Conservation (phyloP, 1,140 invertebrate species). For the Drosophila nasuta region DNA sequence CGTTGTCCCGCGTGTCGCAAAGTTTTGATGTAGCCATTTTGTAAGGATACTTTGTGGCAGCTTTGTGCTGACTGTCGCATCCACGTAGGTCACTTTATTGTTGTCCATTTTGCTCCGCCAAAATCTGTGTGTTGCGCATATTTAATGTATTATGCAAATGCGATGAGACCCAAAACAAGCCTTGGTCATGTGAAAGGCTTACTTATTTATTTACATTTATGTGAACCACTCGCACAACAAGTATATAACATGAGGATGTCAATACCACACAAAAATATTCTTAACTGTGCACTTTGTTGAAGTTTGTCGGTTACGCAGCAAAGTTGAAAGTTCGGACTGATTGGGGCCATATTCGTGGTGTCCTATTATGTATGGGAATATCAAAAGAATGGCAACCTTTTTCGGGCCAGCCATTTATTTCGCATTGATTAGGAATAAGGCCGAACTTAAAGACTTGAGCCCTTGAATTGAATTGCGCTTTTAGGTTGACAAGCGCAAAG, state of each 20-base stretch:
- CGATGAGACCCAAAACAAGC: slow-evolving; percentile 40
- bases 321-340: slow-evolving; percentile 42
- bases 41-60: slow-evolving; percentile 38
- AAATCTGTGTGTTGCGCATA: slow-evolving; percentile 74
- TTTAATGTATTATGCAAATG: slow-evolving; percentile 79
- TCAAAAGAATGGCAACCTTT: slow-evolving; percentile 33
- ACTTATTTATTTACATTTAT: slow-evolving; percentile 61
- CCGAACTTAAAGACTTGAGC: slow-evolving; percentile 38
- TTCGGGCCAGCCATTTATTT: slow-evolving; percentile 42
- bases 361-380: slow-evolving; percentile 15
- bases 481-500: slow-evolving; percentile 21
- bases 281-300: slow-evolving; percentile 27
- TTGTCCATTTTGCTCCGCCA: slow-evolving; percentile 40
- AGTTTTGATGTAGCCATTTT: slow-evolving; percentile 56
- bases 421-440: slow-evolving; percentile 38
- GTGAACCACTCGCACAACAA: slow-evolving; percentile 12
- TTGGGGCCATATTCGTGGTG: slow-evolving; percentile 20
- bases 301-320: neutral
- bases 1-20: neutral
- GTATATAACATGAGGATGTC: slow-evolving; percentile 41
- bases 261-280: slow-evolving; percentile 40
- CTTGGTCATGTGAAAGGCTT: slow-evolving; percentile 59
- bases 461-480: slow-evolving; percentile 35
- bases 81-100: slow-evolving; percentile 73
- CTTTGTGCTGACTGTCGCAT: slow-evolving; percentile 62